Evolutionary conservation across 1,140 invertebrate genomes (phyloP), one percentile per base, ranked within the genome.

Genomic region (Hesperophylax magnus): DNA sequence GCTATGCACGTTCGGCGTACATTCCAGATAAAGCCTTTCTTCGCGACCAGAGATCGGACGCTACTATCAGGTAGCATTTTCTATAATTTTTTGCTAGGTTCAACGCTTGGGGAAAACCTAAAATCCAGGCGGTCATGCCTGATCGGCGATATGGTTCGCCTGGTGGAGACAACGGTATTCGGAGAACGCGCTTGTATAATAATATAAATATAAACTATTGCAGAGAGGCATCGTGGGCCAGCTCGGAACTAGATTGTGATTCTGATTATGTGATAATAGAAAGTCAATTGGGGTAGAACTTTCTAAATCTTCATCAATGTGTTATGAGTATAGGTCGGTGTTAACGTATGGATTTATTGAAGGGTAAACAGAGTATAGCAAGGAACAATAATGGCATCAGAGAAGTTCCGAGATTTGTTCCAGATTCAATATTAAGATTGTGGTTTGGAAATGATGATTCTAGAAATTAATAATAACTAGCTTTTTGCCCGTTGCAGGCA

Each of bases 71-170:
- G 27, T 14, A 15, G 69, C 39, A 53, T 72, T 72, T 72, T 72
- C 47, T 27, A 53, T 22, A 0, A 72, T 24, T 72, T 72, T 72
- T 72, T 72, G 69, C 22, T 14, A 17, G 22, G 69, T 53, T 72
- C 69, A 72, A 72, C 20, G 69, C 52, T 53, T 72, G 47, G 69
- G 69, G 69, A 72, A 72, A 72, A 72, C 69, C 69, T 8, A 22
- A 72, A 53, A 72, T 72, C 47, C 27, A 15, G 31, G 47, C 69
- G 69, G 69, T 72, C 69, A 72, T 22, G 69, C 69, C 69, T 22
- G 69, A 72, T 72, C 47, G 20, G 69, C 47, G 47, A 22, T 53
- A 72, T 34, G 52, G 47, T 53, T 53, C 69, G 69, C 52, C 24
- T 14, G 9, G 5, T 27, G 52, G 47, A 72, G 52, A 69, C 34